Percentiles rank a stretch among this genome's conserved stretches.
Evolutionary conservation across 2,113 vertebrate species (phyloP).

Genomic region (Stomatorhinus ivindoensis): DNA sequence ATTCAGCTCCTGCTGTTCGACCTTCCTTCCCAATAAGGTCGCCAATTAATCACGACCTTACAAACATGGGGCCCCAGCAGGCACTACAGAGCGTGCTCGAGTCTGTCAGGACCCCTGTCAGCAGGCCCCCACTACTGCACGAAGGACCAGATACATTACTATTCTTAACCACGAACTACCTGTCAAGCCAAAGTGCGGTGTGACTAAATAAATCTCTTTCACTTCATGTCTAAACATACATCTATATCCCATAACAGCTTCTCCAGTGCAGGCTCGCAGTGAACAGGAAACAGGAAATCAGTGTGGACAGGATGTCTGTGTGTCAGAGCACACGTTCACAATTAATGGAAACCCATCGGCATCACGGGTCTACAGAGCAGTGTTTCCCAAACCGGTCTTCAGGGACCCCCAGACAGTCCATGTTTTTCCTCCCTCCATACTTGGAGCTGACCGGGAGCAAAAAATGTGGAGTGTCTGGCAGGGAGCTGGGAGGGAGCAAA

Average conservation of each 20-base stretch:
- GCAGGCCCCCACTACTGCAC: background rate
- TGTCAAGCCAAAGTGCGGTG: background rate
- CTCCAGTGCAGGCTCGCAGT: background rate
- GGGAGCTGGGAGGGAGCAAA: background rate
- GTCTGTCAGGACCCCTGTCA: background rate
- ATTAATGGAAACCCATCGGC: background rate
- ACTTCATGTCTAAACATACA: background rate
- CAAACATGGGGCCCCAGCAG: background rate
- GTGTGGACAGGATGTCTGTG: background rate
- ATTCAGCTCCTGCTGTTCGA: conserved; percentile 10
- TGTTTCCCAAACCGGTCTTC: background rate
- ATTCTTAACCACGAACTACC: background rate
- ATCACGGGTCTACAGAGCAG: background rate
- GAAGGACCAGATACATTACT: background rate
- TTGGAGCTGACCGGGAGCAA: background rate
- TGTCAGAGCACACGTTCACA: background rate
- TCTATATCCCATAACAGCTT: background rate
- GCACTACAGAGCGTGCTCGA: background rate
- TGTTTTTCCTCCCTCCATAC: background rate
- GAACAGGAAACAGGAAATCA: background rate
- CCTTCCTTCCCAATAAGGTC: conserved; percentile 10
- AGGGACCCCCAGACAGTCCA: background rate
- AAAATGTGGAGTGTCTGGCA: background rate
- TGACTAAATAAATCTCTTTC: background rate
- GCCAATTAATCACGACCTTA: background rate